phyloP scores from a whole-genome alignment of 2,113 vertebrate genomes.

The Rostratula benghalensis region DNA sequence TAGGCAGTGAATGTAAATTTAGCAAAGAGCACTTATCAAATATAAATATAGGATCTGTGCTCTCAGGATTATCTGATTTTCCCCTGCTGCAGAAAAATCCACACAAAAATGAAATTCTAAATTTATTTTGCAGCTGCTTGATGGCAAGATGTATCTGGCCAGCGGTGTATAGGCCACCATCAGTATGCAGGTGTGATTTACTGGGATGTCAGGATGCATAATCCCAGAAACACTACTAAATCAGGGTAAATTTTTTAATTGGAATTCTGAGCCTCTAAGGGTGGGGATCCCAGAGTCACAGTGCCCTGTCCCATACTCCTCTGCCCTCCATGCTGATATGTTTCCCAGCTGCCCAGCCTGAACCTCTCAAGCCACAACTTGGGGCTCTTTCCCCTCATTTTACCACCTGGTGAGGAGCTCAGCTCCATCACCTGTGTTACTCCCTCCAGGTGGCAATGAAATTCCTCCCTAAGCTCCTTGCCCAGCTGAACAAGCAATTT shows the following conservation, averaged over 20 bases:
- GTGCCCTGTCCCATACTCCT: background rate
- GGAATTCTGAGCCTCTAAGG: background rate
- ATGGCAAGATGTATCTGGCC: background rate
- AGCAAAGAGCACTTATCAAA: conserved; percentile 30
- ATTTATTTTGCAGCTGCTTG: background rate
- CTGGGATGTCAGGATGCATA: background rate
- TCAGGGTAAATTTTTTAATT: background rate
- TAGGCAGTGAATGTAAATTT: background rate
- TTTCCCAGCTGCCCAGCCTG: background rate
- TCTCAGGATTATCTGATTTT: background rate
- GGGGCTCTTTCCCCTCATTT: background rate
- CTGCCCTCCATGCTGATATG: background rate
- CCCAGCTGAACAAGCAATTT: background rate
- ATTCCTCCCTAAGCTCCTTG: background rate
- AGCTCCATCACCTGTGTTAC: background rate
- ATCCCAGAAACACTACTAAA: background rate
- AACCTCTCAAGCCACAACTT: background rate
- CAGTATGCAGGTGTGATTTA: background rate
- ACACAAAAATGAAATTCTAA: background rate
- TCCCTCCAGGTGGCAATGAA: background rate
- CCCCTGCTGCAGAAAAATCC: background rate
- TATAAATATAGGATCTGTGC: background rate
- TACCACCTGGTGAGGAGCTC: accelerated
- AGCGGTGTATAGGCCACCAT: background rate
- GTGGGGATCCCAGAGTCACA: accelerated